Percentiles rank a stretch among this genome's conserved stretches.
phyloP scores from a whole-genome alignment of 2,797 vertebrate genomes.

The Ateles fusciceps region DNA sequence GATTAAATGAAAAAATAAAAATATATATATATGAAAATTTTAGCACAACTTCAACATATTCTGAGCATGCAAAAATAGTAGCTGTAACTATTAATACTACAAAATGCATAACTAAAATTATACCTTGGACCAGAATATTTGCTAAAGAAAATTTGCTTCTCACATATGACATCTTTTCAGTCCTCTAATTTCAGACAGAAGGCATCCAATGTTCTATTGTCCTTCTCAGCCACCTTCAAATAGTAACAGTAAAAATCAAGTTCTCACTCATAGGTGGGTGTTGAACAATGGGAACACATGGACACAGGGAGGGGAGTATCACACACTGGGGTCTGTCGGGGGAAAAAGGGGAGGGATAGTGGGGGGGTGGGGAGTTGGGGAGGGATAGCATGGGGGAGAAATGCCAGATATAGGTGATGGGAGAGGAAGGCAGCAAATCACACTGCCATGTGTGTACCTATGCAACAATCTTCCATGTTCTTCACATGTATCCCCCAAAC shows the following conservation, averaged over 20 bases:
- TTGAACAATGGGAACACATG: too few relatives aligned
- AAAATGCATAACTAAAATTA: neutral
- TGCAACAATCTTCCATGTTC: too few relatives aligned
- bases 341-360: too few relatives aligned
- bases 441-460: too few relatives aligned
- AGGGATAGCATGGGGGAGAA: too few relatives aligned
- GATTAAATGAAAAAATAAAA: neutral
- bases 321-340: too few relatives aligned
- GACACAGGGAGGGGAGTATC: too few relatives aligned
- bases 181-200: neutral
- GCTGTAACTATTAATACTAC: neutral
- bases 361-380: too few relatives aligned
- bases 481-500: too few relatives aligned
- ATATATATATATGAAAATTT: neutral
- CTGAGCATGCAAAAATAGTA: neutral
- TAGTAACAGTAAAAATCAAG: neutral
- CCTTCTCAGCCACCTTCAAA: neutral
- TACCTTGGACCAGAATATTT: conserved; percentile 8
- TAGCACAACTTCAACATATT: neutral
- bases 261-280: neutral
- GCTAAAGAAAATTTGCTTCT: neutral
- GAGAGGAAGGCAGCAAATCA: too few relatives aligned
- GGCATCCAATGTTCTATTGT: neutral
- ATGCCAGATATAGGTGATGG: too few relatives aligned
- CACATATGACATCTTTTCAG: neutral